Base-by-base conservation (phyloP, 2,888 invertebrate genomes). In the Autographa gamma region DNA sequence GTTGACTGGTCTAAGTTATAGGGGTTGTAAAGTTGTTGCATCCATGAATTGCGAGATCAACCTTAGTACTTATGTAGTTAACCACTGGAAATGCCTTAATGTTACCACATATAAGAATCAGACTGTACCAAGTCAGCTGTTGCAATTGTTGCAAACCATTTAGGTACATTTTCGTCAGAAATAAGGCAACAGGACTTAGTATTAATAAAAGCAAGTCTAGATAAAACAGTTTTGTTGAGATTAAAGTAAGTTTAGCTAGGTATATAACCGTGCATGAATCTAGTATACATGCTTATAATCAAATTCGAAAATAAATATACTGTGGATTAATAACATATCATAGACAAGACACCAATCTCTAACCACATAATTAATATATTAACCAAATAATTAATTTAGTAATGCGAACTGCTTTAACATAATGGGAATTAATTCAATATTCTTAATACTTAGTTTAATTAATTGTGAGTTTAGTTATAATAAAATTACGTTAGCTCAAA, bases 281-380 rank as follows among this genome's bases (percentile, higher is more conserved):
- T 25, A 25, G 25, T 41, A 41, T 13, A 13, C 41, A 13, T 41
- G 13, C 13, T 13, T 41, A 4, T 13, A 41, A 43, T 16, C 43
- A 43, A 16, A 14, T 16, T 48, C n/a, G 16, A n/a, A n/a, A n/a
- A n/a, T 0, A 43, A n/a, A 7, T 48, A 8, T 34, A 34, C 34
- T 34, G 34, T 8, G 34, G 34, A 34, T 34, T n/a, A 48, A 48
- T 48, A 48, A 48, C 14, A n/a, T 48, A 16, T 14, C n/a, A 48
- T n/a, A 48, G 48, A 48, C n/a, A 48, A 48, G 48, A 48, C n/a
- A 48, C n/a, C 48, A 48, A n/a, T 48, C 16, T 48, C 48, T 48
- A 48, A 48, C n/a, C 48, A 48, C 48, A 16, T 16, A 16, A 43
- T 43, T 43, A 43, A 43, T 16, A 43, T 16, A 48, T 48, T 48